Conservation (phyloP, 2,888 invertebrate species). For the Rhimphoctona megacephalus region DNA sequence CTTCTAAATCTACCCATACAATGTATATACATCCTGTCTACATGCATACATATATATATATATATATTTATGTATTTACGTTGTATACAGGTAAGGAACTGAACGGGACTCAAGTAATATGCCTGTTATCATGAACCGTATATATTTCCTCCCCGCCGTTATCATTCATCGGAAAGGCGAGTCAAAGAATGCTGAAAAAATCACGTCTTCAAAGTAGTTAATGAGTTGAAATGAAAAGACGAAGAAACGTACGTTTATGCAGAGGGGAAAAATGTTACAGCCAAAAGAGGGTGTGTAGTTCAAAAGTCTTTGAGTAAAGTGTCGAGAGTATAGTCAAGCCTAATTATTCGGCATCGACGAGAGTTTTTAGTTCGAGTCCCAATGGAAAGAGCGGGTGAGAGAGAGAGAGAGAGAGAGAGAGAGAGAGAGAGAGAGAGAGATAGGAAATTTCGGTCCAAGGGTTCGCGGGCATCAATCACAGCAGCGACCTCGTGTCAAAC, state of each 20-base stretch:
- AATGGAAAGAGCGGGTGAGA: constrained; percentile 10
- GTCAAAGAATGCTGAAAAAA: background rate
- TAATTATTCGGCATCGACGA: constrained; percentile 81
- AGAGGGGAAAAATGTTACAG: background rate
- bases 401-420: constrained; percentile 30
- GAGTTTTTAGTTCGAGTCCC: constrained; percentile 77
- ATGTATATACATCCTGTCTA: constrained; percentile 28
- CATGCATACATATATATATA: background rate
- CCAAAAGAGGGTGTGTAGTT: constrained; percentile 50
- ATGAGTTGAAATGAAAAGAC: background rate
- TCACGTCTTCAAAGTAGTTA: background rate
- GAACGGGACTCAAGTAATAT: constrained; percentile 42
- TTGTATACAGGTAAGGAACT: background rate
- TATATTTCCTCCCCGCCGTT: too few species aligned
- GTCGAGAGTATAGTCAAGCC: constrained; percentile 78
- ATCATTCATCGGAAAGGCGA: background rate
- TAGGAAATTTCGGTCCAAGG: constrained; percentile 35
- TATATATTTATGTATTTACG: background rate
- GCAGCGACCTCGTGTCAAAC: constrained; percentile 75
- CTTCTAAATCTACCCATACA: constrained; percentile 56
- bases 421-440: constrained; percentile 27
- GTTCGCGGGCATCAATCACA: constrained; percentile 79
- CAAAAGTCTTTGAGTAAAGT: constrained; percentile 70
- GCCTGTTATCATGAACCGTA: constrained; percentile 3
- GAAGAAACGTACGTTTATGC: constrained; percentile 15